Evolutionary conservation across 2,797 vertebrate genomes (phyloP).

Genomic region (Dromococcyx pavoninus): DNA sequence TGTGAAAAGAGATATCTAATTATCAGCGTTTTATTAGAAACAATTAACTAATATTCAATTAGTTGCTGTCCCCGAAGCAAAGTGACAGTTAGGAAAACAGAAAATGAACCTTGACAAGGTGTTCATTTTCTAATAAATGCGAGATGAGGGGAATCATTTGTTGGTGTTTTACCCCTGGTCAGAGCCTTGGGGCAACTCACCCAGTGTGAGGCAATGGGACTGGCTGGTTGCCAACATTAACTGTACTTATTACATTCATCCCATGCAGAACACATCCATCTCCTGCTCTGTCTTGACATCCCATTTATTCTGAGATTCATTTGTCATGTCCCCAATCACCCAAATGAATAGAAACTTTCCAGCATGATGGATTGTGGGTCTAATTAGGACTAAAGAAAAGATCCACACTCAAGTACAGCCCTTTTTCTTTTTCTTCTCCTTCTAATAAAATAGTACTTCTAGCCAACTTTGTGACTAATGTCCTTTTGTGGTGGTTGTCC

Average conservation of each 20-base stretch:
- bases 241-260: conserved; percentile 86
- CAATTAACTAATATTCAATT: conserved; percentile 71
- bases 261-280: conserved; percentile 90
- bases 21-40: conserved; percentile 70
- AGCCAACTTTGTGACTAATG: conserved; percentile 69
- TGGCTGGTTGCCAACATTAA: conserved; percentile 87
- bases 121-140: conserved; percentile 82
- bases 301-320: conserved; percentile 93
- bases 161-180: conserved; percentile 67
- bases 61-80: conserved; percentile 36
- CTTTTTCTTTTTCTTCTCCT: conserved; percentile 65
- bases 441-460: conserved; percentile 69
- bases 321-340: conserved; percentile 93
- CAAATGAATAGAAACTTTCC: conserved; percentile 88
- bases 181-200: conserved; percentile 59
- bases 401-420: conserved; percentile 76
- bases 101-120: conserved; percentile 72
- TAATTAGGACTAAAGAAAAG: conserved; percentile 88
- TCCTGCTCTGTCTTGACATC: conserved; percentile 84
- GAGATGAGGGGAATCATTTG: conserved; percentile 69
- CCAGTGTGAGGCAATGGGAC: conserved; percentile 64
- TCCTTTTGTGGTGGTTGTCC: conserved; percentile 66
- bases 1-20: conserved; percentile 45
- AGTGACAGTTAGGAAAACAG: conserved; percentile 65
- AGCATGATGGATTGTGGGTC: conserved; percentile 87